Evolutionary conservation across 1,140 invertebrate genomes (phyloP), one percentile per base, ranked within the genome.

Genomic region (Amyelois transitella): DNA sequence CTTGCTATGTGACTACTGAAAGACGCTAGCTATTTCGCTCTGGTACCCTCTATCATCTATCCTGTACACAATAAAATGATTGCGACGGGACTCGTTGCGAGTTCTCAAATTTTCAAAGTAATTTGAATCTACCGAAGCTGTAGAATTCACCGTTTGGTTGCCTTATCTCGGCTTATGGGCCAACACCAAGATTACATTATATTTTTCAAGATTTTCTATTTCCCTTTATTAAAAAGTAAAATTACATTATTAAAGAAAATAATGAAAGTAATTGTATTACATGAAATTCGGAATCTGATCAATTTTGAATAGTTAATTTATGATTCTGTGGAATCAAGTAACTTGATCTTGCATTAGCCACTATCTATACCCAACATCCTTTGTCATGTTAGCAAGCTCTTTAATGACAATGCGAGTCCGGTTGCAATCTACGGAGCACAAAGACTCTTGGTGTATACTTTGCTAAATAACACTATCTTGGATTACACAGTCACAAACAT

Each of bases 371-470:
- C n/a, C n/a, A 14, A 38, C n/a, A 14, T 14, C 17, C 1, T 14
- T 38, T 38, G 8, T 5, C 32, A 14, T n/a, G 32, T 12, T 28
- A 28, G 25, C 32, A 38, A 38, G 32, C 32, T 14, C n/a, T 38
- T 14, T 38, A 14, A 14, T 38, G 12, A 14, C 32, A 69, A 64
- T 60, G 67, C 79, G 77, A 83, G 81, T 87, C 84, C 84, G 82
- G 84, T 85, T 84, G 82, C 85, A 86, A 88, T 88, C 79, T 77
- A 83, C 81, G 80, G 84, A 88, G 86, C 86, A 88, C 86, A 80
- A 88, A 86, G 81, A 86, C 84, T 88, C 86, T 88, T 87, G 86
- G 88, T 88, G 88, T 88, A 89, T 86, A 88, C 86, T 84, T 77
- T 86, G 82, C 82, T 83, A 80, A 80, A 77, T 68, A 74, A 88